Base-by-base conservation (phyloP, 2,888 invertebrate species). In the Acanthococcus lagerstroemiae region DNA sequence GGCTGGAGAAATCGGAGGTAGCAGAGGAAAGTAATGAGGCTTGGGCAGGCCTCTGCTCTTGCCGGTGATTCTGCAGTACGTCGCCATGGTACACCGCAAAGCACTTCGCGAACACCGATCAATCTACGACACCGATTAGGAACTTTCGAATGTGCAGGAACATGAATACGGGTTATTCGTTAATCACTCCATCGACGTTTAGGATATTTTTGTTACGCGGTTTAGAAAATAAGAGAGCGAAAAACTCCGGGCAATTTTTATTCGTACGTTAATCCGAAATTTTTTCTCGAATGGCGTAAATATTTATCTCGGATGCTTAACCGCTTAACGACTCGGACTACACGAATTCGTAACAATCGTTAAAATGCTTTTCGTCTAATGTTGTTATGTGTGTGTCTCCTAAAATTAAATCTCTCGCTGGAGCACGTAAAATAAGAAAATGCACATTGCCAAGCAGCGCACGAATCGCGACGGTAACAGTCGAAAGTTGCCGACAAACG, bases 31-130 rank as follows among this genome's bases (percentile, higher is more conserved):
- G 75, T 88, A 90, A 76, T 89, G 87, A 63, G 88, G 88, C 74
- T 88, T 85, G 61, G 88, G 89, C 73, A 89, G 82, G 73, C 87
- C 84, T 72, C 86, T 82, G 76, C 87, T 87, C 75, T 84, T 84
- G 72, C 88, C 87, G 68, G 89, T 90, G 72, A 89, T 88, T 76
- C 88, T 84, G 77, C 89, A 90, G 76, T 84, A 86, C 74, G 87
- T 70, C 4, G 72, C 70, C 72, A 72, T 72, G 22, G 55, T 46
- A n/a, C 37, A 9, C 12, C 37, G 12, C 3, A 15, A 15, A 15
- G n/a, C 37, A 37, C 37, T 37, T 37, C 37, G n/a, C 37, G 12
- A 37, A n/a, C 37, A 37, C 37, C n/a, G 3, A 37, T 37, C 37
- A n/a, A 37, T 37, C 37, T 9, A 37, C 37, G 37, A 37, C 37